Evolutionary conservation across 2,797 vertebrate species (phyloP).

Genomic region (Artibeus jamaicensis): DNA sequence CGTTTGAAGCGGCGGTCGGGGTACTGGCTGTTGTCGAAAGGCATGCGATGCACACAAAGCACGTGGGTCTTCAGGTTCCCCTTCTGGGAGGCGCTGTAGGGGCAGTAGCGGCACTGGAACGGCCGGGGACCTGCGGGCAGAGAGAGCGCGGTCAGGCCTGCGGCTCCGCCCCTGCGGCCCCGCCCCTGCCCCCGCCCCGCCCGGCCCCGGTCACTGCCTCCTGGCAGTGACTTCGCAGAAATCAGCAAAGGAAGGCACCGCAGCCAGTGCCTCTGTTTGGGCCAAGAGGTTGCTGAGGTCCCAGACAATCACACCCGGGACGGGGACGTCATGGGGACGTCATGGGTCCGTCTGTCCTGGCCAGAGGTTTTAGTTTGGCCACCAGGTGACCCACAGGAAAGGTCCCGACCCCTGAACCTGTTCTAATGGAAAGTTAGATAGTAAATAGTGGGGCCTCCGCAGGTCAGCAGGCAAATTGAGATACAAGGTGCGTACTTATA

Average conservation of each 20-base stretch:
- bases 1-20: slow-evolving; percentile 95
- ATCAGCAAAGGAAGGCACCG: background rate
- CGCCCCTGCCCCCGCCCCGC: accelerated
- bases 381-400: background rate
- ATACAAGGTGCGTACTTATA: accelerated
- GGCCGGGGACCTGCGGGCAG: slow-evolving; percentile 87
- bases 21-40: slow-evolving; percentile 97
- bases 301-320: background rate
- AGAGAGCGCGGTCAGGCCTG: slow-evolving; percentile 73
- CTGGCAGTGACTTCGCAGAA: background rate
- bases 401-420: background rate
- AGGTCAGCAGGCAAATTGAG: background rate
- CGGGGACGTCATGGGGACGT: too few species aligned
- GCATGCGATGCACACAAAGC: slow-evolving; percentile 95
- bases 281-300: background rate
- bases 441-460: background rate
- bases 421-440: background rate
- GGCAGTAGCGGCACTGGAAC: slow-evolving; percentile 94
- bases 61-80: slow-evolving; percentile 97
- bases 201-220: accelerated
- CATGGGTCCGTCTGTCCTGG: too few species aligned
- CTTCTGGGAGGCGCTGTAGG: slow-evolving; percentile 96
- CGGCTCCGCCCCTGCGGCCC: accelerated
- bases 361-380: background rate
- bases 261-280: background rate